Percentiles rank a stretch among this genome's conserved stretches.
phyloP scores from a whole-genome alignment of 2,113 vertebrate species.

The Suncus etruscus region DNA sequence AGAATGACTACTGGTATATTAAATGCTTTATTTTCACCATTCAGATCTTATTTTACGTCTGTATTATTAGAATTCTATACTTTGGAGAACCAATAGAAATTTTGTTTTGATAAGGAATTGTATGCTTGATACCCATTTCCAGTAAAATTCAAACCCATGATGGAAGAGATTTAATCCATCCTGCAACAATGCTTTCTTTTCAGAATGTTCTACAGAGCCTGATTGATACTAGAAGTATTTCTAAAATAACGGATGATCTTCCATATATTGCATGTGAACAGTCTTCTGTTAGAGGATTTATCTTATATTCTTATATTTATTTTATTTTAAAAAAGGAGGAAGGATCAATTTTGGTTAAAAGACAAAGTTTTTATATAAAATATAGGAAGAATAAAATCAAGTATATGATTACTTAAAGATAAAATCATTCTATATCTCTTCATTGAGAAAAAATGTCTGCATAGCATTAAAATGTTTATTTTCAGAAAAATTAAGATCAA shows the following conservation, averaged over 20 bases:
- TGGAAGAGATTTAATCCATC: background rate
- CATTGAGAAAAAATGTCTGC: background rate
- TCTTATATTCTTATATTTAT: no score
- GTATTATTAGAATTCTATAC: background rate
- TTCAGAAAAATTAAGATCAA: background rate
- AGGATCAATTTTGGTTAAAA: background rate
- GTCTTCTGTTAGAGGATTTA: no score
- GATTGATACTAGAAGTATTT: background rate
- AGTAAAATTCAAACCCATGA: background rate
- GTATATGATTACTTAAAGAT: background rate
- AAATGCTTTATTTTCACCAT: background rate
- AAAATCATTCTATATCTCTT: background rate
- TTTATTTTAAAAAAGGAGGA: background rate
- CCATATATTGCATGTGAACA: no score
- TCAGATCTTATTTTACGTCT: background rate
- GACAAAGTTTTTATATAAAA: background rate
- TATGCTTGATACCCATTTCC: conserved; percentile 9
- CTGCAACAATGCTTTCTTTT: conserved; percentile 10
- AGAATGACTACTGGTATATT: background rate
- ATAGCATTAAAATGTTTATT: background rate
- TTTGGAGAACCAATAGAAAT: background rate
- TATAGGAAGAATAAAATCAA: background rate
- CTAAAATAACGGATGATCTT: no score
- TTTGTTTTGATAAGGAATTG: conserved; percentile 46
- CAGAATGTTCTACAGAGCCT: background rate